Evolutionary conservation across 2,888 invertebrate species (phyloP), one percentile per base, ranked within the genome.

Genomic region (Pediacus dermestoides): DNA sequence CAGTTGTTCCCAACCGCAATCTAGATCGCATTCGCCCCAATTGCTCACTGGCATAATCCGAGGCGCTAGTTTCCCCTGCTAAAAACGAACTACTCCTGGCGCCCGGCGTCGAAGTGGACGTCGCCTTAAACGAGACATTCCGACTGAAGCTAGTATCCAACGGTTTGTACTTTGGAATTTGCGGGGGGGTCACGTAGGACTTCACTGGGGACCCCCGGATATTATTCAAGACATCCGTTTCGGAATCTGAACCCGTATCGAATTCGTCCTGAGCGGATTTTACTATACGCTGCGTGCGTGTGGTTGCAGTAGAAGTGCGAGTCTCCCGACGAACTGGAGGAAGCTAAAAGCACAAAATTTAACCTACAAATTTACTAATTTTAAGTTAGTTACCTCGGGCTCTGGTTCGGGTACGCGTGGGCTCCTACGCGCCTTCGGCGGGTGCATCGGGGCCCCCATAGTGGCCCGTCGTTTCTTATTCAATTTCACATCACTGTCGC

Each of bases 241-340:
- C 83, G 13, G 82, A 82, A 58, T 84, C 83, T 0, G 82, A 83
- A 4, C 82, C 82, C 0, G 82, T 82, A 57, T 83, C 83, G 48
- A 80, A 75, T 30, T 80, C 82, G 46, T 81, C 81, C 37, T 74
- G 52, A 1, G 57, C 57, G 3, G 53, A 46, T 1, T 69, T 71
- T 25, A 73, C 68, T 0, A 75, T 74, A 36, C 72, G 73, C 2
- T 74, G 74, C 1, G 74, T 68, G 26, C 76, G 73, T 0, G 74
- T 71, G 2, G 76, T 75, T 2, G 75, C 72, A 3, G 47, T 42
- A 9, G 42, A 16, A 6, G 42, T 42, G 18, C 44, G 44, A n/a
- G 32, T 27, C 16, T 51, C 50, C 12, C 36, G 48, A 34, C 26
- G 42, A 22, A 48, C 48, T 4, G 36, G 25, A 11, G 2, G 39